Evolutionary conservation across 1,140 invertebrate genomes (phyloP).

Genomic region (Bursaphelenchus mucronatus): DNA sequence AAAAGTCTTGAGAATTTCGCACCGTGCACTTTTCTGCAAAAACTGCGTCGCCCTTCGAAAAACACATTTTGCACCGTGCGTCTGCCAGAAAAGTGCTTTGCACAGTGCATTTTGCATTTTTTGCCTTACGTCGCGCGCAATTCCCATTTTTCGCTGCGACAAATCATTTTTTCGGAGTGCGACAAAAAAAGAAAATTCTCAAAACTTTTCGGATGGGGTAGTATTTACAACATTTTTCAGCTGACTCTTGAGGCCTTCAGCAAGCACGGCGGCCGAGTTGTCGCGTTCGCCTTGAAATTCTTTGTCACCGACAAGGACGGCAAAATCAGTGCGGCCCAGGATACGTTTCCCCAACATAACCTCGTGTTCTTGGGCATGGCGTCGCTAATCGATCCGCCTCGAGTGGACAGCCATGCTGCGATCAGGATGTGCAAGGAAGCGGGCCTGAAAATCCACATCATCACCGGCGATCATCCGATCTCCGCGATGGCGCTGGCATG

Average conservation of each 20-base stretch:
- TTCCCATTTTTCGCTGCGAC: no score
- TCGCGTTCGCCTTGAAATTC: conserved; percentile 42
- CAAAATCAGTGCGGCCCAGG: conserved; percentile 17
- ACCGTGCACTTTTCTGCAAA: no score
- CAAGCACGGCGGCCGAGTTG: conserved; percentile 42
- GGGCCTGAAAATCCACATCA: conserved; percentile 47
- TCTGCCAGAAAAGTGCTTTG: no score
- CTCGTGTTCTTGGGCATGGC: conserved; percentile 46
- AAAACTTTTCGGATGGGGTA: no score
- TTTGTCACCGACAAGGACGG: conserved; percentile 33
- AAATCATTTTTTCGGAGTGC: neutral
- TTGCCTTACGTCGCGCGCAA: no score
- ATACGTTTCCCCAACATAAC: conserved; percentile 31
- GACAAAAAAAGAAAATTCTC: no score
- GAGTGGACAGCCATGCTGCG: conserved; percentile 36
- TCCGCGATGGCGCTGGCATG: conserved; percentile 23
- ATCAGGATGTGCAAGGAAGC: conserved; percentile 46
- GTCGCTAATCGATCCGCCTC: conserved; percentile 42
- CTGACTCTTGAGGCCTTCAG: conserved; percentile 34
- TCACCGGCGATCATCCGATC: conserved; percentile 51
- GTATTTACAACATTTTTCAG: no score
- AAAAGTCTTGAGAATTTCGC: no score
- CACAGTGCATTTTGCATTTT: no score
- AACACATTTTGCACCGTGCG: no score
- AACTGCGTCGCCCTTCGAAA: no score